phyloP scores from a whole-genome alignment of 2,113 vertebrate genomes.

The Dermatemys mawii region DNA sequence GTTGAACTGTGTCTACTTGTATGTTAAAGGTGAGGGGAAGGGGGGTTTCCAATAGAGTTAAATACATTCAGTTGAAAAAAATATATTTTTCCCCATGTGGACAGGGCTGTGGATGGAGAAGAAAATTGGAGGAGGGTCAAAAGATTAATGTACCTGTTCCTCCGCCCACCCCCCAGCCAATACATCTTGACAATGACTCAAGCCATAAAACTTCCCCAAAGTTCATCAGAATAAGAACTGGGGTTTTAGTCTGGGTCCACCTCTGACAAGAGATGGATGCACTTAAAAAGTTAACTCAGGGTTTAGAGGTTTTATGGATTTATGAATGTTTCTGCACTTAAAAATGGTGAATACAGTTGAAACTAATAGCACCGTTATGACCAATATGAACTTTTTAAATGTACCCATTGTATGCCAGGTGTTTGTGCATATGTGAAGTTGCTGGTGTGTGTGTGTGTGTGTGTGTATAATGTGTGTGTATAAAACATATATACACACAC shows the following conservation, averaged over 20 bases:
- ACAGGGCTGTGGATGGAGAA: background rate
- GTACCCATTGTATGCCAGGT: background rate
- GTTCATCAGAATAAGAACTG: background rate
- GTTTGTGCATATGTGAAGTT: background rate
- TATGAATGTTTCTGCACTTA: constrained; percentile 17
- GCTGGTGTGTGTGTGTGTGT: background rate
- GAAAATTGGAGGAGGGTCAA: background rate
- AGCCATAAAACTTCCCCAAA: background rate
- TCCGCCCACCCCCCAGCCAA: no score
- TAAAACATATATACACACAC: no score
- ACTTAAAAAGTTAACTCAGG: background rate
- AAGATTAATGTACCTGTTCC: background rate
- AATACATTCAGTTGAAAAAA: background rate
- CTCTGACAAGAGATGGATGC: background rate
- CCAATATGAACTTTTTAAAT: background rate
- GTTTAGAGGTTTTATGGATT: background rate
- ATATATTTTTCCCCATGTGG: background rate
- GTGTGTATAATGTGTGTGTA: background rate
- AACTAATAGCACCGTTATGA: background rate
- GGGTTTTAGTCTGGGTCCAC: background rate
- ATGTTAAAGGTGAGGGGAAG: fast-evolving
- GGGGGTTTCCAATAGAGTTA: background rate
- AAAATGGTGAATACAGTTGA: background rate
- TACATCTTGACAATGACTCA: background rate
- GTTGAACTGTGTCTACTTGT: background rate